Conservation (phyloP, 64 coral and sea anemone species). For the Montipora capricornis region DNA sequence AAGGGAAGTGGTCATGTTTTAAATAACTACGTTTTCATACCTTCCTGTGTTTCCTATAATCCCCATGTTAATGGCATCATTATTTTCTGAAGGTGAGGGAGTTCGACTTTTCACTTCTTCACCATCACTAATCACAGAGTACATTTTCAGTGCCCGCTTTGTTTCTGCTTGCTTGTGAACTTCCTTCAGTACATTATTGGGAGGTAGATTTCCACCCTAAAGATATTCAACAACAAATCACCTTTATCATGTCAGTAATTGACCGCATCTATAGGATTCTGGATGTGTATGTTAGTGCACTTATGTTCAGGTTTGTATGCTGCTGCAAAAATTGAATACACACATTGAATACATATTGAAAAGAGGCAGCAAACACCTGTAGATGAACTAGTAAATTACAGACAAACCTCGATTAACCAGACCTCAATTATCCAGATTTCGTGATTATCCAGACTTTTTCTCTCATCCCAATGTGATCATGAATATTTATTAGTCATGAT, state of each 20-base stretch:
- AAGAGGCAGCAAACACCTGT: no score
- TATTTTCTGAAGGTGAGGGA: conserved; percentile 65
- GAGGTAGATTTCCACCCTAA: conserved; percentile 48
- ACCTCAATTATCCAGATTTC: no score
- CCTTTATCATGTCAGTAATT: background rate
- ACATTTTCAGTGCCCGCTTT: conserved; percentile 79
- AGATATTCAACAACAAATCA: background rate
- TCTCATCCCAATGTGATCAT: no score
- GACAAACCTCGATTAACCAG: background rate
- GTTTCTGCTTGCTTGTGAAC: conserved; percentile 87
- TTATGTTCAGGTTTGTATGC: no score
- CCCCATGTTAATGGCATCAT: background rate
- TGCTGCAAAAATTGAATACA: no score
- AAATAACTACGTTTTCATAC: conserved; percentile 27
- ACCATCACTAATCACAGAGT: conserved; percentile 78
- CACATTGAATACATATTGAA: no score
- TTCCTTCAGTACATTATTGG: conserved; percentile 76
- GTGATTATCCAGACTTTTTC: no score
- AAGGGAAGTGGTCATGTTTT: no score
- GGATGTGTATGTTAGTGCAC: no score
- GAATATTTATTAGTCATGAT: no score
- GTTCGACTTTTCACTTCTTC: conserved; percentile 68
- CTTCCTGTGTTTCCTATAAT: conserved; percentile 44
- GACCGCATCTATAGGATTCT: no score
- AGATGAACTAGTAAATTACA: background rate